phyloP scores from a whole-genome alignment of 2,888 invertebrate species.

The Oxyteleia sp. region DNA sequence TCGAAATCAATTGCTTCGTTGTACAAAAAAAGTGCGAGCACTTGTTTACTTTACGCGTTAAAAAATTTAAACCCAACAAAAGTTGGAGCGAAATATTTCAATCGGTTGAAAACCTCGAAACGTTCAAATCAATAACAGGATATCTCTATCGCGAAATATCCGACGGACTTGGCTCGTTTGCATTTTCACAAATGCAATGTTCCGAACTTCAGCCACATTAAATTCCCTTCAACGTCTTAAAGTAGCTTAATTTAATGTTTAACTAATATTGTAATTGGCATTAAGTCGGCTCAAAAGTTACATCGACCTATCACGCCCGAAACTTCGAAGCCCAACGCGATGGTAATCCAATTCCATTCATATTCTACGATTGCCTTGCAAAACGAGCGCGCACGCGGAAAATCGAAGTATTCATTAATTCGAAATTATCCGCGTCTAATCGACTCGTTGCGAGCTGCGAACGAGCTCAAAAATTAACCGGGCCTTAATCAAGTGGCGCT shows the following conservation, averaged over 20 bases:
- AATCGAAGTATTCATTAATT: constrained; percentile 68
- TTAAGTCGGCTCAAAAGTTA: constrained; percentile 66
- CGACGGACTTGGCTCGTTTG: constrained; percentile 37
- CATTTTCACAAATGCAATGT: constrained; percentile 51
- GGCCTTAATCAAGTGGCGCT: constrained; percentile 62
- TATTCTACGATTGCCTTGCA: constrained; percentile 50
- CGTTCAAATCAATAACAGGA: constrained; percentile 45
- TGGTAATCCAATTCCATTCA: constrained; percentile 61
- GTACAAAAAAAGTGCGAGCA: too few relatives aligned
- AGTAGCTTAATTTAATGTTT: constrained; percentile 59
- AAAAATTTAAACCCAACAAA: not conserved
- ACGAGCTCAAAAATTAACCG: constrained; percentile 69
- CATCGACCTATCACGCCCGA: constrained; percentile 46
- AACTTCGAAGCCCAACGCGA: constrained; percentile 33
- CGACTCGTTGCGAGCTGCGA: constrained; percentile 60
- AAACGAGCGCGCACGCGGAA: constrained; percentile 39
- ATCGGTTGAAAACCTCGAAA: constrained; percentile 22
- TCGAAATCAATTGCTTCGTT: too few relatives aligned
- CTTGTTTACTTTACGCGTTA: not conserved
- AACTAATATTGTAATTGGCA: constrained; percentile 65
- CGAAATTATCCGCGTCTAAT: constrained; percentile 63
- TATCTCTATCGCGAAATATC: constrained; percentile 36
- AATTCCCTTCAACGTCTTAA: constrained; percentile 57
- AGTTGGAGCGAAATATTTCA: constrained; percentile 22
- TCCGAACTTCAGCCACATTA: constrained; percentile 36